Conservation (phyloP, 2,113 vertebrate species). For the Poecile atricapillus region DNA sequence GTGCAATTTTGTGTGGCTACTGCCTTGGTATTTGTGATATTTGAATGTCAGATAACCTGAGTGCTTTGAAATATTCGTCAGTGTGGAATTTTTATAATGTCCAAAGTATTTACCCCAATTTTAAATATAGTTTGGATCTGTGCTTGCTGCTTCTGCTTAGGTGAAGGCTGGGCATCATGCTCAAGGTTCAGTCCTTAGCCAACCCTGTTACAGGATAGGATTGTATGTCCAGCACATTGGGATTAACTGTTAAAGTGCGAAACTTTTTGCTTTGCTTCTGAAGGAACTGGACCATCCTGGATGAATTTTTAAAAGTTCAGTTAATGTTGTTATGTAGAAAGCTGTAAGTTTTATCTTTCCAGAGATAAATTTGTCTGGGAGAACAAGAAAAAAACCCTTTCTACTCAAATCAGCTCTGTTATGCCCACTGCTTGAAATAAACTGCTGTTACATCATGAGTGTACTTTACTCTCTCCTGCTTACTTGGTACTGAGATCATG, state of each 20-base stretch:
- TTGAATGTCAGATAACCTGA: neutral
- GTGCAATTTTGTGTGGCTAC: neutral
- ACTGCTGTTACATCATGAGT: neutral
- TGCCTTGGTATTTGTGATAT: neutral
- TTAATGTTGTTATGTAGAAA: neutral
- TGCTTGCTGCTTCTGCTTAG: neutral
- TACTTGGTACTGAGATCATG: neutral
- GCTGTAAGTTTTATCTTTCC: neutral
- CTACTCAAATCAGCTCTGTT: neutral
- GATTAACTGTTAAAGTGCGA: neutral
- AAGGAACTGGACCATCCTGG: neutral
- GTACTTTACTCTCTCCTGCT: neutral
- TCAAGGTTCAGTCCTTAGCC: neutral
- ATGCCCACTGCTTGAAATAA: neutral
- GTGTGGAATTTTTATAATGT: neutral
- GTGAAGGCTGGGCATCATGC: neutral
- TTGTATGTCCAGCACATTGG: neutral
- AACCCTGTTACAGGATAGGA: rapidly evolving
- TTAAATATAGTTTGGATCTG: neutral
- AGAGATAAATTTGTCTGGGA: neutral
- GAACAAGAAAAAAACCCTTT: neutral
- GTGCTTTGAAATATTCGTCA: neutral
- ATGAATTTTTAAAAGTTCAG: neutral
- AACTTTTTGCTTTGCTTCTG: neutral
- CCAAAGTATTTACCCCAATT: neutral